A percentile compares a stretch with the other conserved stretches of the same genome.
These are phyloP conservation scores for Rhamphomyia laevipes DNA, from an alignment of 2,888 invertebrate species.

Conservation along the genomic window DNA sequence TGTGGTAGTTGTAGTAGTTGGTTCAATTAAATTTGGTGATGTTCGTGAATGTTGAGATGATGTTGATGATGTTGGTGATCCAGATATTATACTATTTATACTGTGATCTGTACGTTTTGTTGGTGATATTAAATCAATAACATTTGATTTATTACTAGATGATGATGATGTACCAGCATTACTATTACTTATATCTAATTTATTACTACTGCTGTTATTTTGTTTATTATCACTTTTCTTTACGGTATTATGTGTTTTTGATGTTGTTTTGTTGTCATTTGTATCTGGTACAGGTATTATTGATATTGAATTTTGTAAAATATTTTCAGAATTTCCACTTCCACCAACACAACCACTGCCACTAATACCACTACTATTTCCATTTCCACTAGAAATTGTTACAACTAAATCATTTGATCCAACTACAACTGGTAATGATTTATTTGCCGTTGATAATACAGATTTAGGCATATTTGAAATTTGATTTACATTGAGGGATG, in stretches of 20 bases:
- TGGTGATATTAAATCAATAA: constrained; percentile 23
- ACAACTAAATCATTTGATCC: constrained; percentile 11
- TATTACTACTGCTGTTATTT: constrained; percentile 7
- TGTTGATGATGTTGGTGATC: constrained; percentile 17
- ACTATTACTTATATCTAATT: constrained; percentile 10
- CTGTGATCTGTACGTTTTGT: constrained; percentile 31
- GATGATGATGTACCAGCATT: constrained; percentile 11
- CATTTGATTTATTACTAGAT: constrained; percentile 13
- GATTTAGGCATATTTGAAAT: constrained; percentile 5
- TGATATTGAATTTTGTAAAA: constrained; percentile 11
- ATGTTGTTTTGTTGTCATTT: neutral
- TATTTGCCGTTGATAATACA: constrained; percentile 10
- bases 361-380: constrained; percentile 5
- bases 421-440: constrained; percentile 8
- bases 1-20: constrained; percentile 9
- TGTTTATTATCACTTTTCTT: constrained; percentile 13
- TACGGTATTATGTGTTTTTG: neutral
- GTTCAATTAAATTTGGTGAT: constrained; percentile 10
- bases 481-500: neutral
- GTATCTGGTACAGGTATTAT: constrained; percentile 8
- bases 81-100: constrained; percentile 27
- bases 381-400: constrained; percentile 10
- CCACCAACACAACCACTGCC: constrained; percentile 11
- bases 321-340: constrained; percentile 11
- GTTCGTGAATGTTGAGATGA: constrained; percentile 15